Evolutionary conservation across 2,888 invertebrate genomes (phyloP), one percentile per base, ranked within the genome.

Genomic region (Cyaniris semiargus): DNA sequence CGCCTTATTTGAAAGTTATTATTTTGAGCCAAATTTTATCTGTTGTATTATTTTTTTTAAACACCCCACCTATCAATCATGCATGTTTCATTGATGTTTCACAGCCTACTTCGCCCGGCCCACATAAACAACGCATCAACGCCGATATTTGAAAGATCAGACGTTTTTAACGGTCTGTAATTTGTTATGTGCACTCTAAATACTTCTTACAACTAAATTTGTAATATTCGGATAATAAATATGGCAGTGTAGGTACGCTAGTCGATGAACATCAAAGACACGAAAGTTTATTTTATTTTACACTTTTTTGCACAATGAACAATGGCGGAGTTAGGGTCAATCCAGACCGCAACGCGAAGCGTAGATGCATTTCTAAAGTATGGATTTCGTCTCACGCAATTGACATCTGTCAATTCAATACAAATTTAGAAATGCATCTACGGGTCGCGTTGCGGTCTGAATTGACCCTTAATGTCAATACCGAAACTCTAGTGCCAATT

Each of bases 101-200:
- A 66, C 66, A 66, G 66, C 66, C 66, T 66, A 66, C 66, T 66
- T 66, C 66, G 66, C 15, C 66, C 27, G 27, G 66, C 23, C 66
- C 27, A 66, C 66, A 66, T 44, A 53, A 74, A 74, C 74, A 74
- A 74, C 15, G 53, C 15, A 13, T 27, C 66, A 66, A 66, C 66
- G 15, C 66, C 13, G 27, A 27, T 27, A 66, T 66, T 66, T 66
- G 66, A 27, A 66, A 66, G 66, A 66, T 66, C 66, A 66, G 66
- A 66, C 66, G 66, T 31, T 66, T 27, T 66, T 66, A 66, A 27
- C 27, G 66, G 27, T 66, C 27, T 66, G 66, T 15, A 66, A 66
- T 66, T 66, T 66, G 66, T 31, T 27, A 31, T 15, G 1, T 6
- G 6, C 15, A 66, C 27, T 18, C 13, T 23, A 23, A 2, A 60